Evolutionary conservation across 2,888 invertebrate genomes (phyloP), one percentile per base, ranked within the genome.

Genomic region (Philopedon plagiatum): DNA sequence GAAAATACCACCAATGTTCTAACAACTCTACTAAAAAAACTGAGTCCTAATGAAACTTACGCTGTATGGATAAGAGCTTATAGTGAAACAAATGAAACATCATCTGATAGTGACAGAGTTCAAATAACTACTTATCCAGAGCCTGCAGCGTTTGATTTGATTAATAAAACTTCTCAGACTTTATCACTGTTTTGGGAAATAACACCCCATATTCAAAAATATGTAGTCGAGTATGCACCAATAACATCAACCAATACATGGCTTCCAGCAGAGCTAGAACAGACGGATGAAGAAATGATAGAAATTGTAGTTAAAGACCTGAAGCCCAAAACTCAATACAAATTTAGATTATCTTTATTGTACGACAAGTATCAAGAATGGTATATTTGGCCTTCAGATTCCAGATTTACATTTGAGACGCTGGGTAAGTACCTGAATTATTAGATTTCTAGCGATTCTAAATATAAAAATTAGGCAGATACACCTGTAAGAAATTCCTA

Each of bases 271-370:
- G 72, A 70, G 5, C 58, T 71, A 15, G 74, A 66, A 4, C 71
- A 73, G 7, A 70, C 80, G 0, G 81, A 78, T 41, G 78, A 83
- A 5, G 81, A 80, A 2, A 84, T 80, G 49, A 77, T 82, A n/a
- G 80, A 83, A 3, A 76, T 81, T 76, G 67, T 82, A 77, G 76
- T 85, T 75, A 49, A 84, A 74, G 80, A 88, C 15, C 85, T 97
- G 54, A 87, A 89, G 66, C 94, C 97, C 0, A 92, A 92, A 80
- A 92, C 93, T 0, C 88, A 90, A 69, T 97, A 97, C 82, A 90
- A 90, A 75, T 94, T 96, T 84, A 89, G 92, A 44, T 84, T 96
- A 63, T 80, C 91, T 78, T 79, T 88, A 69, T 87, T 86, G 68
- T 97, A 95, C 82, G 87, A 89, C n/a, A 85, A 86, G 54, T 85